These are phyloP conservation scores for Tadarida brasiliensis DNA, from an alignment of 2,797 vertebrate species.

Conservation along the genomic window DNA sequence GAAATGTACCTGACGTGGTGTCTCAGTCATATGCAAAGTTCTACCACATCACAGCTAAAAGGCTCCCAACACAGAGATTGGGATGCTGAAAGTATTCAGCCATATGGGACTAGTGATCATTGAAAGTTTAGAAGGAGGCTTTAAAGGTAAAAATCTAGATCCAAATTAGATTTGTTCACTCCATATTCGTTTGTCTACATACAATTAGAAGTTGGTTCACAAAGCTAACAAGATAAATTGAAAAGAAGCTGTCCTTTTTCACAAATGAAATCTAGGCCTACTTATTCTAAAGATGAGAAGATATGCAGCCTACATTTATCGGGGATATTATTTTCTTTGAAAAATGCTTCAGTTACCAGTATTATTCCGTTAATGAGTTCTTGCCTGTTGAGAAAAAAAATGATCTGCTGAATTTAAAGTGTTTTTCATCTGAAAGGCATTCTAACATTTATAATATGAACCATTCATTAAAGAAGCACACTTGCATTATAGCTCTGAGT, in stretches of 20 bases:
- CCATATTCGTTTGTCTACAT: constrained; percentile 42
- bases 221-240: constrained; percentile 58
- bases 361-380: constrained; percentile 77
- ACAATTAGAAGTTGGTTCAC: constrained; percentile 44
- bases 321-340: constrained; percentile 71
- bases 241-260: constrained; percentile 61
- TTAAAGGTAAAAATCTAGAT: constrained; percentile 54
- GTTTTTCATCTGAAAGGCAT: constrained; percentile 77
- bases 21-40: constrained; percentile 18
- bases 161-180: constrained; percentile 47
- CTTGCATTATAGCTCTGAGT: constrained; percentile 70
- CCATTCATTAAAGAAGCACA: constrained; percentile 75
- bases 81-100: neutral
- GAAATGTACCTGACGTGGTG: neutral
- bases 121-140: neutral
- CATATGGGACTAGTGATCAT: neutral
- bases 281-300: constrained; percentile 70
- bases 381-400: constrained; percentile 72
- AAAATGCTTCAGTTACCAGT: constrained; percentile 71
- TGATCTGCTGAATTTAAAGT: constrained; percentile 75
- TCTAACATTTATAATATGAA: constrained; percentile 73
- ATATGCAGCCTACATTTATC: constrained; percentile 61
- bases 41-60: neutral
- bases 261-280: constrained; percentile 63
- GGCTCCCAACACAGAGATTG: neutral